A percentile compares a stretch with the other conserved stretches of the same genome.
Conservation (phyloP, 2,797 vertebrate genomes). For the Alcedo atthis region DNA sequence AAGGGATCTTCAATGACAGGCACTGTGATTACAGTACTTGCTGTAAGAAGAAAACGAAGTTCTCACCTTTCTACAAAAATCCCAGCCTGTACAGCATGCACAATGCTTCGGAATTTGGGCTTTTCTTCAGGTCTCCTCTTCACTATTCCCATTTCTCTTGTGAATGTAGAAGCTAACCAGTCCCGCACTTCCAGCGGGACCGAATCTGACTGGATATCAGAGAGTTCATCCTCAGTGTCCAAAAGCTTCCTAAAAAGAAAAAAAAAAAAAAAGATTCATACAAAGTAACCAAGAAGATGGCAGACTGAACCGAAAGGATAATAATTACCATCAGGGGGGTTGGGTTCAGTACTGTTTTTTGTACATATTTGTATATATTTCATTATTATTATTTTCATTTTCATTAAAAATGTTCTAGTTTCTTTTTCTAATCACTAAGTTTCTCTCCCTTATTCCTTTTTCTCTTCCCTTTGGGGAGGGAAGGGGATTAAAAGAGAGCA, state of each 20-base stretch:
- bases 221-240: constrained; percentile 96
- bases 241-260: constrained; percentile 84
- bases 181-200: constrained; percentile 95
- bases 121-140: constrained; percentile 94
- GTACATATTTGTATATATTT: too few species aligned
- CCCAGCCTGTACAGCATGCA: constrained; percentile 96
- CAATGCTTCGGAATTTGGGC: constrained; percentile 95
- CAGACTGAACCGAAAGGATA: neutral
- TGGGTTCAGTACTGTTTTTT: too few species aligned
- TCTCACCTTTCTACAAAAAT: constrained; percentile 97
- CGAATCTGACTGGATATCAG: constrained; percentile 91
- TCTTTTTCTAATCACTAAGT: too few species aligned
- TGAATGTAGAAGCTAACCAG: constrained; percentile 98
- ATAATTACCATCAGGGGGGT: too few species aligned
- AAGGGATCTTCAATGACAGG: neutral
- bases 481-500: too few species aligned
- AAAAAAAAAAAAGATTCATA: neutral
- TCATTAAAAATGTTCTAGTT: too few species aligned
- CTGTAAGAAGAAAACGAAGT: neutral
- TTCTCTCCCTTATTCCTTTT: too few species aligned
- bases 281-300: neutral
- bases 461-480: too few species aligned
- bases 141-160: constrained; percentile 93
- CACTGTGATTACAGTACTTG: neutral
- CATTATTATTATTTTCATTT: too few species aligned